These are phyloP conservation scores for Ochlodes sylvanus DNA, from an alignment of 2,888 invertebrate species.

Conservation along the genomic window DNA sequence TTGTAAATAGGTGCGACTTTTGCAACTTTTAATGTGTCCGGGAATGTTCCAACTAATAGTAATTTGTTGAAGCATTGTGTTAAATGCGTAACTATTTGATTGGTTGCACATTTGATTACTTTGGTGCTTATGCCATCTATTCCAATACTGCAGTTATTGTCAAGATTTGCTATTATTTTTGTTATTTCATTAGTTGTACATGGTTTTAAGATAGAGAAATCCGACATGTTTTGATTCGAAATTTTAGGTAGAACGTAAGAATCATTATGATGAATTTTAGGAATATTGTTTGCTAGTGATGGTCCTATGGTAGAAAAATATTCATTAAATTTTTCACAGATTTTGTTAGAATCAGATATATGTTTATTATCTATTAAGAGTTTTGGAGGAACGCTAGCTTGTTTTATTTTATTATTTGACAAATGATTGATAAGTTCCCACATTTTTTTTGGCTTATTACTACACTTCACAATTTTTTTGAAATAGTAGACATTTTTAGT, in stretches of 20 bases:
- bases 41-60: constrained; percentile 23
- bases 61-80: constrained; percentile 29
- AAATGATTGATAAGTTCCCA: constrained; percentile 25
- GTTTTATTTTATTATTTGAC: constrained; percentile 20
- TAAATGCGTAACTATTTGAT: not conserved
- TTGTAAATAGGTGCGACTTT: constrained; percentile 29
- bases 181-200: constrained; percentile 8
- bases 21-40: constrained; percentile 29
- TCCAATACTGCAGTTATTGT: constrained; percentile 16
- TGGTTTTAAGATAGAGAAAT: not conserved
- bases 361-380: constrained; percentile 2
- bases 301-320: constrained; percentile 19
- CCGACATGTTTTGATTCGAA: no score
- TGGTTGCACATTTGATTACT: not conserved
- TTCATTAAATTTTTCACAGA: constrained; percentile 16
- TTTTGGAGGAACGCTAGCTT: constrained; percentile 22
- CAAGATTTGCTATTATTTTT: constrained; percentile 18
- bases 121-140: constrained; percentile 19
- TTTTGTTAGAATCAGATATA: not conserved
- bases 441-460: constrained; percentile 29
- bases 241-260: no score
- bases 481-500: constrained; percentile 26
- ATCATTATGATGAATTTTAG: not conserved
- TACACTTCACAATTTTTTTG: constrained; percentile 12
- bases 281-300: constrained; percentile 1